These are phyloP conservation scores for Coluber constrictor DNA, from an alignment of 2,797 vertebrate species.

Conservation along the genomic window DNA sequence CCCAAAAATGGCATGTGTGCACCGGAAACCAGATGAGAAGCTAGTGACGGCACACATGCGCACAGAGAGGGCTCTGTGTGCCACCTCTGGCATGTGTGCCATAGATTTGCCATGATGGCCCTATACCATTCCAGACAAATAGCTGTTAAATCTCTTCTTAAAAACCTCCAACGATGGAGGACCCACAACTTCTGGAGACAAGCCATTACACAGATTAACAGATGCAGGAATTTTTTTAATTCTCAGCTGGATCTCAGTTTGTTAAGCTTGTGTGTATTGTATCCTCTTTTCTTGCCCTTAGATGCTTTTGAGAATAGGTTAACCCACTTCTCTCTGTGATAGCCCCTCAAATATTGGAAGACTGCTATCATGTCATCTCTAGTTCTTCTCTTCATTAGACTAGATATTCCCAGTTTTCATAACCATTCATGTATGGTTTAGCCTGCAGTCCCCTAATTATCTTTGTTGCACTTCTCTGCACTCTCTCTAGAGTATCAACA, in stretches of 20 bases:
- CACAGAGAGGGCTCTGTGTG: no score
- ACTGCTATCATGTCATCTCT: background rate
- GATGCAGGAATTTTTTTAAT: background rate
- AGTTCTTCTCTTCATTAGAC: background rate
- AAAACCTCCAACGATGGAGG: background rate
- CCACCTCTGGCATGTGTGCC: no score
- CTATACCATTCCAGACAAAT: background rate
- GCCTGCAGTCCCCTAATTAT: background rate
- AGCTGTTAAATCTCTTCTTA: background rate
- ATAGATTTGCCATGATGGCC: no score
- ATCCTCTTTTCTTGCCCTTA: background rate
- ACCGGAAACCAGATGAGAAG: no score
- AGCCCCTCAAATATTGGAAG: background rate
- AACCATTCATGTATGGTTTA: background rate
- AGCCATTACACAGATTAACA: background rate
- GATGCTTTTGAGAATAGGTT: background rate
- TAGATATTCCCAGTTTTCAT: background rate
- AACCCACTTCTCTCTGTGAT: background rate
- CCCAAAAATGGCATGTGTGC: no score
- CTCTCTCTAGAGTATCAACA: background rate
- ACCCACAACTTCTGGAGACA: background rate
- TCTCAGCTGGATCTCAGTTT: background rate
- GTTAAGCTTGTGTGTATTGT: background rate
- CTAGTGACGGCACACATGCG: no score
- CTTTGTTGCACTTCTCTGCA: background rate